These are phyloP conservation scores for Embidobia sp. DNA, from an alignment of 2,888 invertebrate species.

Conservation along the genomic window DNA sequence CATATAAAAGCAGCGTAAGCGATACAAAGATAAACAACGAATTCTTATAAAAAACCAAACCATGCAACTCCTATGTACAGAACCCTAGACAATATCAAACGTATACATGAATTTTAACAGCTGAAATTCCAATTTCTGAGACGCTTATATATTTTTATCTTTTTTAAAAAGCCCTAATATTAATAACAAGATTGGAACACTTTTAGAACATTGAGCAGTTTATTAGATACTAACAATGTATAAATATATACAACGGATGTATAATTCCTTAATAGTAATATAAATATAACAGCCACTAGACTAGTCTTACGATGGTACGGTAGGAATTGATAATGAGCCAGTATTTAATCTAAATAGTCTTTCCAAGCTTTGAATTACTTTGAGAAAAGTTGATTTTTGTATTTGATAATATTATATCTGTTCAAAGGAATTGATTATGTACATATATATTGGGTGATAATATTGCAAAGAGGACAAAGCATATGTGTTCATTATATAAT, in stretches of 20 bases:
- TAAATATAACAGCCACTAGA: conserved; percentile 22
- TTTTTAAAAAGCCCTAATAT: conserved; percentile 16
- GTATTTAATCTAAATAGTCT: conserved; percentile 23
- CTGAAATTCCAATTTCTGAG: conserved; percentile 55
- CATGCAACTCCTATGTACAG: conserved; percentile 54
- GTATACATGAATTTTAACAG: conserved; percentile 30
- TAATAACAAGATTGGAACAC: not conserved
- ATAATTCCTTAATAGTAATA: conserved; percentile 29
- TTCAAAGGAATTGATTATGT: conserved; percentile 41
- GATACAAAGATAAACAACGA: conserved; percentile 66
- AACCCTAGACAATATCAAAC: conserved; percentile 53
- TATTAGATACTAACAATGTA: conserved; percentile 16
- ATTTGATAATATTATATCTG: conserved; percentile 11
- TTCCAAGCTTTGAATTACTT: conserved; percentile 25
- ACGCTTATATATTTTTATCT: conserved; percentile 55
- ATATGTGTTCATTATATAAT: conserved; percentile 33
- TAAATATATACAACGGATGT: not conserved
- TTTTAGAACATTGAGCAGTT: conserved; percentile 23
- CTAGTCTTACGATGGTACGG: conserved; percentile 22
- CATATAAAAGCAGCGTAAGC: conserved; percentile 50
- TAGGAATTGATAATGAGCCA: conserved; percentile 39
- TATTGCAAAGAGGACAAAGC: conserved; percentile 33
- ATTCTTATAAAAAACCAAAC: conserved; percentile 35
- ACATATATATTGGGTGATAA: conserved; percentile 23
- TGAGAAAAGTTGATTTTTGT: conserved; percentile 5